A percentile compares a stretch with the other conserved stretches of the same genome.
Evolutionary conservation across 2,888 invertebrate genomes (phyloP).

Genomic region (Leptura quadrifasciata): DNA sequence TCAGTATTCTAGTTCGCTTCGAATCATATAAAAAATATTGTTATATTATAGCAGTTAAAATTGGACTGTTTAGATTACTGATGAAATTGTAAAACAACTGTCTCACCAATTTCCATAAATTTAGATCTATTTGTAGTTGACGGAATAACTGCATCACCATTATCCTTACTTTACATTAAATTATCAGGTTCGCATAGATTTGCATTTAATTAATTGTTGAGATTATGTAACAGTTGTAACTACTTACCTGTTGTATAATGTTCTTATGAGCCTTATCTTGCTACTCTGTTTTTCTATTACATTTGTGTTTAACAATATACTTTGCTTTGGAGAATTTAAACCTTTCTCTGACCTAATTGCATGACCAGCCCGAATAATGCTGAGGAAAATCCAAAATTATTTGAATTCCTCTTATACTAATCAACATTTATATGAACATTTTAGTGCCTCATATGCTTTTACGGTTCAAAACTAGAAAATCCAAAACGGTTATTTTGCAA

Average conservation of each 20-base stretch:
- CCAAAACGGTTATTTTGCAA: too few relatives aligned
- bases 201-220: neutral
- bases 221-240: neutral
- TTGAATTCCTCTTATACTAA: neutral
- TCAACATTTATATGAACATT: neutral
- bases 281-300: neutral
- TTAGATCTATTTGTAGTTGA: neutral
- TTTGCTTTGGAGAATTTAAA: neutral
- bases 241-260: constrained; percentile 5
- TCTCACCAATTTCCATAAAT: neutral
- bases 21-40: too few relatives aligned
- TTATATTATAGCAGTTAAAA: too few relatives aligned
- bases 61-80: too few relatives aligned
- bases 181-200: neutral
- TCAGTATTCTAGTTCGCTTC: too few relatives aligned
- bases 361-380: neutral
- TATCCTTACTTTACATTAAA: neutral
- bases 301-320: neutral
- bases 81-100: neutral
- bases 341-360: neutral
- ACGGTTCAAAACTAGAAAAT: too few relatives aligned
- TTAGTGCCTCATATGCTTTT: too few relatives aligned
- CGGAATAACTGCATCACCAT: neutral
- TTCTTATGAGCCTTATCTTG: neutral
- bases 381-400: neutral